phyloP scores from a whole-genome alignment of 2,888 invertebrate species.

The Drosophila meridiana region DNA sequence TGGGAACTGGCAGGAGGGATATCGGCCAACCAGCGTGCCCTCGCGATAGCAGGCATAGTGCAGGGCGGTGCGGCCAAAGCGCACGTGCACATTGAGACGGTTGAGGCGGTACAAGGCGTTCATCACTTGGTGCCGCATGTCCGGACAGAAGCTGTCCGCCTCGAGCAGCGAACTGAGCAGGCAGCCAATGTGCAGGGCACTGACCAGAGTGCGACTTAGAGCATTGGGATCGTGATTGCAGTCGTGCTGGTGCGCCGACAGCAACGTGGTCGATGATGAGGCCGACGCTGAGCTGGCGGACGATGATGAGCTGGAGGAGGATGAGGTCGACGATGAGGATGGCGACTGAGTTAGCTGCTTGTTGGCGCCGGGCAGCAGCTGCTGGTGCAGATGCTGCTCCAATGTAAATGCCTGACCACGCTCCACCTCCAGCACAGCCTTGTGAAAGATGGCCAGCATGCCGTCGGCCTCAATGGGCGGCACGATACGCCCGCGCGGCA shows the following conservation, averaged over 20 bases:
- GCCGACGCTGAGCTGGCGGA: constrained; percentile 28
- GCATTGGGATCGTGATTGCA: constrained; percentile 90
- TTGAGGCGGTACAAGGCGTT: constrained; percentile 92
- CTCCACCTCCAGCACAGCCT: constrained; percentile 92
- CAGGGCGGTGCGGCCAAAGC: constrained; percentile 89
- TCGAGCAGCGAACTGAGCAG: constrained; percentile 89
- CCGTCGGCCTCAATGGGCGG: constrained; percentile 93
- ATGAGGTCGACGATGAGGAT: constrained; percentile 55
- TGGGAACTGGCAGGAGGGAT: constrained; percentile 90
- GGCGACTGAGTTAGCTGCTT: constrained; percentile 54
- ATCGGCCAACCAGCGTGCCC: constrained; percentile 88
- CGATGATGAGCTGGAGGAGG: constrained; percentile 45
- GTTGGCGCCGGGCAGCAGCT: constrained; percentile 44
- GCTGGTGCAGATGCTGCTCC: constrained; percentile 62
- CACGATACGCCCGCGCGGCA: constrained; percentile 89
- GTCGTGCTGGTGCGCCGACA: constrained; percentile 84
- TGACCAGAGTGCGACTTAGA: constrained; percentile 93
- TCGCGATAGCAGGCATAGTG: constrained; percentile 95
- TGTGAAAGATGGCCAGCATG: constrained; percentile 92
- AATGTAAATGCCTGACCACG: constrained; percentile 83
- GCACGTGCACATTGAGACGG: constrained; percentile 88
- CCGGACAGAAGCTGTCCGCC: constrained; percentile 86
- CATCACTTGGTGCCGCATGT: constrained; percentile 88
- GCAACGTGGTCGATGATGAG: constrained; percentile 57
- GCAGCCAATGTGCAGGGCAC: constrained; percentile 93